A percentile compares a stretch with the other conserved stretches of the same genome.
phyloP scores from a whole-genome alignment of 2,888 invertebrate genomes.

The Parnassius apollo region DNA sequence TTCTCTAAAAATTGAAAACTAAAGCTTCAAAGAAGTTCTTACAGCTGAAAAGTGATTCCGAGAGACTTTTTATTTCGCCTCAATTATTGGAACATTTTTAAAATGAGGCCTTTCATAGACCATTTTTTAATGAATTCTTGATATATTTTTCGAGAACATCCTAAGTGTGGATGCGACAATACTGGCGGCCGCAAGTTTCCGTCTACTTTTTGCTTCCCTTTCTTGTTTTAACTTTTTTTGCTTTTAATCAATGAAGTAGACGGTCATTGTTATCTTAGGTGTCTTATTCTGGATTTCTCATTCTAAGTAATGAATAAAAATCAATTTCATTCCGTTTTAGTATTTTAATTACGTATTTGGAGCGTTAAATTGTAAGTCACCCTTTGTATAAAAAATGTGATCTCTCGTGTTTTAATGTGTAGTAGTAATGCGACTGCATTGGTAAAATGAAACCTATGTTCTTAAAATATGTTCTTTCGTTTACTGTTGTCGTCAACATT shows the following conservation, averaged over 20 bases:
- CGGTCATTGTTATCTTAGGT: slow-evolving; percentile 32
- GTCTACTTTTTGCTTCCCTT: too few species aligned
- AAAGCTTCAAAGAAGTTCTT: too few species aligned
- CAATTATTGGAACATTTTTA: too few species aligned
- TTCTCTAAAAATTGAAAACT: too few species aligned
- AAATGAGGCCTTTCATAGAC: too few species aligned
- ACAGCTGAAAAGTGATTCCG: too few species aligned
- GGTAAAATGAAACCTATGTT: slow-evolving; percentile 28
- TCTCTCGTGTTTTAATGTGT: slow-evolving; percentile 58
- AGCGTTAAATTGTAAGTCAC: slow-evolving; percentile 35
- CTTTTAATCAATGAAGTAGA: slow-evolving; percentile 29
- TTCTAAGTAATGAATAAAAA: slow-evolving; percentile 62
- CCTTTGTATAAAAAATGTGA: slow-evolving; percentile 61
- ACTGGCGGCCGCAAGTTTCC: not conserved
- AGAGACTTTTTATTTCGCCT: too few species aligned
- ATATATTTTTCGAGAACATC: too few species aligned
- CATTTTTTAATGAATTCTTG: too few species aligned
- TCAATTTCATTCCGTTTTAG: slow-evolving; percentile 57
- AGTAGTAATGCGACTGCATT: slow-evolving; percentile 59
- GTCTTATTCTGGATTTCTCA: slow-evolving; percentile 50
- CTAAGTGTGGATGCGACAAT: too few species aligned
- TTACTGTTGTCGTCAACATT: too few species aligned
- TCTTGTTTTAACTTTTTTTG: too few species aligned
- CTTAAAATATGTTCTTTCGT: not conserved
- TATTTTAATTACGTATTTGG: slow-evolving; percentile 29